Evolutionary conservation across 1,140 invertebrate species (phyloP).

Genomic region (Phymorhynchus buccinoides): DNA sequence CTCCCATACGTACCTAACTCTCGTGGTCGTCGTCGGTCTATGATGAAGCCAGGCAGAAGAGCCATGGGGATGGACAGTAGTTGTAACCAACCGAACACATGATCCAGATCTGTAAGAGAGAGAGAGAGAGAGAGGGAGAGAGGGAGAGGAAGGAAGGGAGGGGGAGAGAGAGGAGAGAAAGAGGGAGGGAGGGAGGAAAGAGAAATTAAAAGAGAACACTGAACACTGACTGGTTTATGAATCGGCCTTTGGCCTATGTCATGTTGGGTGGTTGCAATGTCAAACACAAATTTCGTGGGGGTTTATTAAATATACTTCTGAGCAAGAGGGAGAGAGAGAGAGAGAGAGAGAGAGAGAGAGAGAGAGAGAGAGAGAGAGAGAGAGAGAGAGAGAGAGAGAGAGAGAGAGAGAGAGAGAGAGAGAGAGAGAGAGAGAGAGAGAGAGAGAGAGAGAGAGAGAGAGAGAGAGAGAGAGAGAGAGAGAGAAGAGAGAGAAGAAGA

Average conservation of each 20-base stretch:
- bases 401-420: background rate
- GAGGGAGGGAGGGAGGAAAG: background rate
- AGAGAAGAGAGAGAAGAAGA: too few relatives aligned
- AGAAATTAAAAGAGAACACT: constrained; percentile 8
- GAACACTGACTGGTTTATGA: too few relatives aligned
- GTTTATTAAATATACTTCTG: background rate
- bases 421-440: background rate
- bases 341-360: background rate
- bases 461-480: background rate
- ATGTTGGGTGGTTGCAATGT: too few relatives aligned
- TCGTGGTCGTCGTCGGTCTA: constrained; percentile 45
- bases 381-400: constrained; percentile 1
- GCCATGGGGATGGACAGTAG: constrained; percentile 45
- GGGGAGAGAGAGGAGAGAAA: background rate
- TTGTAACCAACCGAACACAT: constrained; percentile 48
- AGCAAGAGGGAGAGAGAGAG: background rate
- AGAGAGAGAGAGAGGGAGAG: background rate
- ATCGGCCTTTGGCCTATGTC: too few relatives aligned
- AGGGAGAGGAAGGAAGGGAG: background rate
- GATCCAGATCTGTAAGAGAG: constrained; percentile 44
- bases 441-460: background rate
- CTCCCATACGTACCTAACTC: constrained; percentile 43
- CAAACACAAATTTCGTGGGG: too few relatives aligned
- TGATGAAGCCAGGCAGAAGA: constrained; percentile 47
- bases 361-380: background rate